phyloP scores from a whole-genome alignment of 2,888 invertebrate genomes.

The Clistopyga incitator region DNA sequence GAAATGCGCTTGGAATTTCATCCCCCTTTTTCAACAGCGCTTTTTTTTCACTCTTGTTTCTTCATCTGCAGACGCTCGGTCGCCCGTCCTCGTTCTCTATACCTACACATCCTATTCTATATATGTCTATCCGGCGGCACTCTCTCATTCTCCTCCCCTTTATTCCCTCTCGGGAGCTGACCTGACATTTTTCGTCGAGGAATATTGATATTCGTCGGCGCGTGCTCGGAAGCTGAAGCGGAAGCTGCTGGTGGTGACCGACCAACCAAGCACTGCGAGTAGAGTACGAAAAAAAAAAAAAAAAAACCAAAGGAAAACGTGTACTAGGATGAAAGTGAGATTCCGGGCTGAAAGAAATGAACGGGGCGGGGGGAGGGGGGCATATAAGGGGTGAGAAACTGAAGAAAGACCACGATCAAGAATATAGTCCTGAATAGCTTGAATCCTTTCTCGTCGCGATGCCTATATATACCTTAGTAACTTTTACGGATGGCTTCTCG shows the following conservation, averaged over 20 bases:
- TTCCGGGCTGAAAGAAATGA: conserved; percentile 52
- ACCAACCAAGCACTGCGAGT: conserved; percentile 24
- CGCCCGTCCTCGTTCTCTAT: conserved; percentile 4
- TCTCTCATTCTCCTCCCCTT: conserved; percentile 44
- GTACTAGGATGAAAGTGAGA: conserved; percentile 66
- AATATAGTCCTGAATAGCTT: conserved; percentile 60
- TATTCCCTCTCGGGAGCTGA: conserved; percentile 73
- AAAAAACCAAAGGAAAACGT: conserved; percentile 44
- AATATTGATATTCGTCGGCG: conserved; percentile 77
- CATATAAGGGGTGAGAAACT: conserved; percentile 22
- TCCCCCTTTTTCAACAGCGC: conserved; percentile 30
- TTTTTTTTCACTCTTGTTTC: conserved; percentile 10
- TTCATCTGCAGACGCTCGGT: background rate
- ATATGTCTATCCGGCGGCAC: conserved; percentile 23
- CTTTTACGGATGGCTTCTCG: conserved; percentile 49
- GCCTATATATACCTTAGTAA: conserved; percentile 39
- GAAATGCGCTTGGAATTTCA: conserved; percentile 10
- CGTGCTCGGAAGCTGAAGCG: conserved; percentile 46
- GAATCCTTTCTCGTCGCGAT: conserved; percentile 55
- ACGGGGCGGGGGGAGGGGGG: too few relatives aligned
- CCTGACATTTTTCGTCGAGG: conserved; percentile 76
- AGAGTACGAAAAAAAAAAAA: conserved; percentile 30
- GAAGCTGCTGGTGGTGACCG: conserved; percentile 51
- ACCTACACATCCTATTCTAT: conserved; percentile 24
- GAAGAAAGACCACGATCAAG: conserved; percentile 35